Conservation (phyloP, 2,797 vertebrate genomes). For the Telmatherina bonti region DNA sequence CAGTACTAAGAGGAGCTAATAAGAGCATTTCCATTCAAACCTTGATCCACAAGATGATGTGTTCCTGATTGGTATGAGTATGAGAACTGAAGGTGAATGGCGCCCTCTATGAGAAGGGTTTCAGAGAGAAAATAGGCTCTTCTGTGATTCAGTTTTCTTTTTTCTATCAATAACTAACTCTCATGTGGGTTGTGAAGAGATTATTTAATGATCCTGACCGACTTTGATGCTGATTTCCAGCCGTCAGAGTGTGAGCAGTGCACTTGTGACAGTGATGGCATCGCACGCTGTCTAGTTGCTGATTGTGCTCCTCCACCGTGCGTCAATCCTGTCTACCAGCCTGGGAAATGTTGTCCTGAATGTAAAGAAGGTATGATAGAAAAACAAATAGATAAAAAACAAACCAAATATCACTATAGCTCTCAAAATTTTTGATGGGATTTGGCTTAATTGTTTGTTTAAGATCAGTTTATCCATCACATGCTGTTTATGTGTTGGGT, state of each 20-base stretch:
- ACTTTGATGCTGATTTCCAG: conserved; percentile 62
- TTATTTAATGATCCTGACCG: conserved; percentile 4
- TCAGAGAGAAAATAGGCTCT: conserved; percentile 1
- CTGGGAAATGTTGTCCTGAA: conserved; percentile 87
- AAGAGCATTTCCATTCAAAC: background rate
- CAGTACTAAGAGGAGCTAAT: background rate
- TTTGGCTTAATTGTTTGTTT: background rate
- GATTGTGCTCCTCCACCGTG: conserved; percentile 89
- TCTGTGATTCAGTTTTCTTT: background rate
- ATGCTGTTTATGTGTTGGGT: background rate
- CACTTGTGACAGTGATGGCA: conserved; percentile 86
- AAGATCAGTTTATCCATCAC: background rate
- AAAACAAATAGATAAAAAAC: background rate
- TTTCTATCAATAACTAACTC: background rate
- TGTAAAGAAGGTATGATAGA: conserved; percentile 83
- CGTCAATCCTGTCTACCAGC: conserved; percentile 86
- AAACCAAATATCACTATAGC: background rate
- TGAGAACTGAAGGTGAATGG: conserved; percentile 54
- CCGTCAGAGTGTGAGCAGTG: conserved; percentile 90
- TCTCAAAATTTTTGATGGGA: background rate
- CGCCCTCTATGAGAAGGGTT: conserved; percentile 60
- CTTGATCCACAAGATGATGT: conserved; percentile 14
- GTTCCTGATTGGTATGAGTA: conserved; percentile 12
- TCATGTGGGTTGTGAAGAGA: background rate
- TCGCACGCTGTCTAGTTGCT: conserved; percentile 86